These are phyloP conservation scores for Augochlora pura DNA, from an alignment of 1,140 invertebrate genomes.

Conservation along the genomic window DNA sequence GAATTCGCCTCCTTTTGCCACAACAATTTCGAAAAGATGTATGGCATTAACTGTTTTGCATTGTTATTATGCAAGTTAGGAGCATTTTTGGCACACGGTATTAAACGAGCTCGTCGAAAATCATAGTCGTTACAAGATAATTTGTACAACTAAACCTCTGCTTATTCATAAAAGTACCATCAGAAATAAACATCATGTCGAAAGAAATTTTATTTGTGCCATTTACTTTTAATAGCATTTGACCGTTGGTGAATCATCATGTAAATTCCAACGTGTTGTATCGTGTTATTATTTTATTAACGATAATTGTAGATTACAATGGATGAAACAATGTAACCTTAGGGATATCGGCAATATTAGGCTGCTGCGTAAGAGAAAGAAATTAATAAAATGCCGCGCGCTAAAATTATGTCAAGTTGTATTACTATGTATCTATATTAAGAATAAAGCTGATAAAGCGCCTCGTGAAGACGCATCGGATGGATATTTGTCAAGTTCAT, in stretches of 20 bases:
- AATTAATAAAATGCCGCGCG: constrained; percentile 7
- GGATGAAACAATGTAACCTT: background rate
- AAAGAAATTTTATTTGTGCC: too few relatives aligned
- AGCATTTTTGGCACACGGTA: too few relatives aligned
- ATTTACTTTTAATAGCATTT: too few relatives aligned
- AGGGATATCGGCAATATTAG: background rate
- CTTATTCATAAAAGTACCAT: too few relatives aligned
- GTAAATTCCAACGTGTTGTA: background rate
- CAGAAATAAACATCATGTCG: too few relatives aligned
- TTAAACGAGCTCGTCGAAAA: constrained; percentile 3
- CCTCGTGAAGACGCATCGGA: background rate
- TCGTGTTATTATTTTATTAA: background rate
- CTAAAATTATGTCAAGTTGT: background rate
- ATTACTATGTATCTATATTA: background rate
- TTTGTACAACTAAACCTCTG: too few relatives aligned
- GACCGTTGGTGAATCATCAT: too few relatives aligned
- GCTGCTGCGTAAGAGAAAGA: background rate
- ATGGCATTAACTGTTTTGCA: too few relatives aligned
- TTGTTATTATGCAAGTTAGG: background rate
- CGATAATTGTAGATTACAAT: background rate
- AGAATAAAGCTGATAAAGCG: background rate
- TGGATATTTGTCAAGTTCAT: too few relatives aligned
- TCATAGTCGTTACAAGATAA: background rate
- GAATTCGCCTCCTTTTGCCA: constrained; percentile 11
- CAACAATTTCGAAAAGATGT: background rate